Percentiles rank a stretch among this genome's conserved stretches.
Conservation (phyloP, 2,113 vertebrate species). For the Daboia siamensis region DNA sequence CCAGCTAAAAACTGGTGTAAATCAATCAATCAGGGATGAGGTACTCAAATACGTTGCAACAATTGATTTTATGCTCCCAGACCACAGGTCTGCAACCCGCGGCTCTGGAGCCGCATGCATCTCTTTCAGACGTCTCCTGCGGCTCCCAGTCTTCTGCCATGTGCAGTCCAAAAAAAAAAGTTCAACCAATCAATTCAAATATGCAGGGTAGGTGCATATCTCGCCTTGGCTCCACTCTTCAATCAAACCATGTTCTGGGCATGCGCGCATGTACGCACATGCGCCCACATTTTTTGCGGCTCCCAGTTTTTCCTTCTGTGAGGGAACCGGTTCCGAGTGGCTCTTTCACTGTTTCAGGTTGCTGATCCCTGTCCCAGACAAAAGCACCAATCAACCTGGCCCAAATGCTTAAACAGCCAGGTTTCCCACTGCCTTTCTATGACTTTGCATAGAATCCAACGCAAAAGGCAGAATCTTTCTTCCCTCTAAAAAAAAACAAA, state of each 20-base stretch:
- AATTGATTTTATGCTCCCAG: background rate
- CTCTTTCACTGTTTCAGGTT: rapidly evolving
- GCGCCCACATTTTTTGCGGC: no score
- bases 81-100: rapidly evolving
- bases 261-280: no score
- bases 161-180: no score
- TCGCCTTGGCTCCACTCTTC: no score
- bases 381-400: background rate
- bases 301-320: rapidly evolving
- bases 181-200: no score
- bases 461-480: background rate
- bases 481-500: background rate
- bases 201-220: no score
- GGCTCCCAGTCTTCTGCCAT: no score
- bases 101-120: no score
- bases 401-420: background rate
- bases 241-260: no score
- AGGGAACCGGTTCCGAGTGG: rapidly evolving
- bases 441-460: background rate
- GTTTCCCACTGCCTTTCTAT: background rate
- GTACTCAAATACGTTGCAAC: background rate
- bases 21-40: background rate
- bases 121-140: no score
- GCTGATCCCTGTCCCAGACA: background rate
- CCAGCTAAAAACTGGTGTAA: background rate